phyloP scores from a whole-genome alignment of 2,888 invertebrate species.

The Protodeltote pygarga region DNA sequence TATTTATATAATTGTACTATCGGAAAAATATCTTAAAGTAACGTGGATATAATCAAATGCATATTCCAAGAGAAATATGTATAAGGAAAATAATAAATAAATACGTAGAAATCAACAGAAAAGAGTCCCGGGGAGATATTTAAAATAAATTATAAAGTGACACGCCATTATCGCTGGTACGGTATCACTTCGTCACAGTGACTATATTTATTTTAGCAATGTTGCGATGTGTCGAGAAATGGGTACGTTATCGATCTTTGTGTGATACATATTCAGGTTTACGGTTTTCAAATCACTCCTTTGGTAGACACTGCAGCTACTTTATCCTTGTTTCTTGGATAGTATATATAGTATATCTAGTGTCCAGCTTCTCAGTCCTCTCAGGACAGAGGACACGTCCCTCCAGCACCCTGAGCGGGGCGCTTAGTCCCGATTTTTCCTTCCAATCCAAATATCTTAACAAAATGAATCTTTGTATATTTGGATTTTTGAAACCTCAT shows the following conservation, averaged over 20 bases:
- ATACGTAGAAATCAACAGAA: constrained; percentile 7
- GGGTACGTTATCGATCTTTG: constrained; percentile 2
- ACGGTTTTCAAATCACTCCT: no score
- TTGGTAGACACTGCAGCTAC: no score
- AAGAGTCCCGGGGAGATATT: constrained; percentile 8
- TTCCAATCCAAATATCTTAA: no score
- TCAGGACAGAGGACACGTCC: no score
- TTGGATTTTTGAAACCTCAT: no score
- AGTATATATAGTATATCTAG: no score
- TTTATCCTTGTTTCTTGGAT: no score
- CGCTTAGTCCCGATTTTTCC: no score
- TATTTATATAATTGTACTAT: constrained; percentile 6
- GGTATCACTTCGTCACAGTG: constrained; percentile 12
- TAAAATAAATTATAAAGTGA: constrained; percentile 17
- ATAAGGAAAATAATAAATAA: neutral
- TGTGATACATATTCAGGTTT: no score
- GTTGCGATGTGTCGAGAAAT: constrained; percentile 41
- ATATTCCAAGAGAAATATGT: constrained; percentile 9
- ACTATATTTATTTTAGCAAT: constrained; percentile 18
- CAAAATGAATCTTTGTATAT: no score
- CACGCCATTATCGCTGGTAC: neutral
- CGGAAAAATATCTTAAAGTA: neutral
- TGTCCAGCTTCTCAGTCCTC: no score
- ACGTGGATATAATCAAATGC: constrained; percentile 1
- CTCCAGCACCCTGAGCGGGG: no score